Percentiles rank a stretch among this genome's conserved stretches.
phyloP scores from a whole-genome alignment of 2,888 invertebrate genomes.

The Gymnosoma rotundatum region DNA sequence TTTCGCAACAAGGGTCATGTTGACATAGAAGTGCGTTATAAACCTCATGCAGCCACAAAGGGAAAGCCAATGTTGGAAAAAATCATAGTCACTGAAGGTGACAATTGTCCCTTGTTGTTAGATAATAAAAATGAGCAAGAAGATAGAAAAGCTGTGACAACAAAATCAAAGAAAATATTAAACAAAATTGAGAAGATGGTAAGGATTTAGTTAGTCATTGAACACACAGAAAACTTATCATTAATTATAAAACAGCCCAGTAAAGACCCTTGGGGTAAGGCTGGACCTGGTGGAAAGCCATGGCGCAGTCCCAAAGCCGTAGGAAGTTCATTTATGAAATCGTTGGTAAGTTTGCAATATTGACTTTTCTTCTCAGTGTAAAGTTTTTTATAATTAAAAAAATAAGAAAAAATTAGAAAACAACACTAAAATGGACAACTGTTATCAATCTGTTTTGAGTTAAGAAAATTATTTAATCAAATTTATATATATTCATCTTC shows the following conservation, averaged over 20 bases:
- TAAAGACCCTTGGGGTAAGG: slow-evolving; percentile 80
- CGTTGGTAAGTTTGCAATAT: slow-evolving; percentile 85
- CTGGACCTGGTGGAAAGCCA: slow-evolving; percentile 85
- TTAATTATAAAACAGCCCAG: slow-evolving; percentile 72
- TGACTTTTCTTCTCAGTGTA: too few species aligned
- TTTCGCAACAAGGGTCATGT: slow-evolving; percentile 85
- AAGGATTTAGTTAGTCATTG: slow-evolving; percentile 59
- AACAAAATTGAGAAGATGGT: slow-evolving; percentile 79
- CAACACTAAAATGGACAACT: too few species aligned
- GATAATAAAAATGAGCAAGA: slow-evolving; percentile 62
- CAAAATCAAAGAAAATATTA: slow-evolving; percentile 75
- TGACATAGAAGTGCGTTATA: slow-evolving; percentile 88
- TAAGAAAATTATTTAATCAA: too few species aligned
- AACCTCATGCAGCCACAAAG: slow-evolving; percentile 83
- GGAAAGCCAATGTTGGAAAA: slow-evolving; percentile 85
- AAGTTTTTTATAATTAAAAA: too few species aligned
- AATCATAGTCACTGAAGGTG: slow-evolving; percentile 79
- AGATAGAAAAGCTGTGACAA: slow-evolving; percentile 46
- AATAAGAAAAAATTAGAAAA: too few species aligned
- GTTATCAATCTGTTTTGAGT: too few species aligned
- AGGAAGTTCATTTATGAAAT: slow-evolving; percentile 89
- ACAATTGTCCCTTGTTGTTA: slow-evolving; percentile 73
- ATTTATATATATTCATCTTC: too few species aligned
- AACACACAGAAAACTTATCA: slow-evolving; percentile 66
- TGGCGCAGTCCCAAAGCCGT: slow-evolving; percentile 89